These are phyloP conservation scores for Leptoclinus maculatus DNA, from an alignment of 2,797 vertebrate species.

Conservation along the genomic window DNA sequence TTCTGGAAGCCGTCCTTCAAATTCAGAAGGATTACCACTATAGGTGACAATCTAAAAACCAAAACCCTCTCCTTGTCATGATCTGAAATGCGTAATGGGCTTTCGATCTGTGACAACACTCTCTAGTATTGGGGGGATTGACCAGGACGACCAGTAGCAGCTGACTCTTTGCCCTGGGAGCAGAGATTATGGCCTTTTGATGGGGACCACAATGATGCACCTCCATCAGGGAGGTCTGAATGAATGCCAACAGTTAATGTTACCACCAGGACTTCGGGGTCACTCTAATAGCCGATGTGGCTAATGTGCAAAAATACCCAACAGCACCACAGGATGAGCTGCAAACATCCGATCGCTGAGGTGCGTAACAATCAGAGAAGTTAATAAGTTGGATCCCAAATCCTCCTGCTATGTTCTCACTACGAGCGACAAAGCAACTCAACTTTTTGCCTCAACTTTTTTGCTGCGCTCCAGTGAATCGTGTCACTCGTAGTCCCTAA, in stretches of 20 bases:
- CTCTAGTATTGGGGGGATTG: background rate
- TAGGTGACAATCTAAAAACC: background rate
- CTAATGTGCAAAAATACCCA: background rate
- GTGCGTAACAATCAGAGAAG: background rate
- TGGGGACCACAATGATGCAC: background rate
- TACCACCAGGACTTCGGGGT: background rate
- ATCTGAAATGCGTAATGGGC: background rate
- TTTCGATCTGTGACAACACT: background rate
- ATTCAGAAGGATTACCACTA: background rate
- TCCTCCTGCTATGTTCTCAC: background rate
- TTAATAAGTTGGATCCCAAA: background rate
- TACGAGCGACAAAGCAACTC: background rate
- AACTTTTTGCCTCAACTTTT: too few species aligned
- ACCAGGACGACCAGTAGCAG: background rate
- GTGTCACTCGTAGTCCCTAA: background rate
- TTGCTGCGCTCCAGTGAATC: too few species aligned
- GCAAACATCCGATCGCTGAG: background rate
- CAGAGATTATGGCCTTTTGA: background rate
- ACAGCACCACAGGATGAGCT: background rate
- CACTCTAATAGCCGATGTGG: background rate
- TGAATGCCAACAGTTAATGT: background rate
- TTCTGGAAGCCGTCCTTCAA: background rate
- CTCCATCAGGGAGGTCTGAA: background rate
- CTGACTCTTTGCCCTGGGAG: background rate
- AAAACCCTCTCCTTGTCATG: background rate